Base-by-base conservation (phyloP, 2,797 vertebrate genomes). In the Chelon auratus region DNA sequence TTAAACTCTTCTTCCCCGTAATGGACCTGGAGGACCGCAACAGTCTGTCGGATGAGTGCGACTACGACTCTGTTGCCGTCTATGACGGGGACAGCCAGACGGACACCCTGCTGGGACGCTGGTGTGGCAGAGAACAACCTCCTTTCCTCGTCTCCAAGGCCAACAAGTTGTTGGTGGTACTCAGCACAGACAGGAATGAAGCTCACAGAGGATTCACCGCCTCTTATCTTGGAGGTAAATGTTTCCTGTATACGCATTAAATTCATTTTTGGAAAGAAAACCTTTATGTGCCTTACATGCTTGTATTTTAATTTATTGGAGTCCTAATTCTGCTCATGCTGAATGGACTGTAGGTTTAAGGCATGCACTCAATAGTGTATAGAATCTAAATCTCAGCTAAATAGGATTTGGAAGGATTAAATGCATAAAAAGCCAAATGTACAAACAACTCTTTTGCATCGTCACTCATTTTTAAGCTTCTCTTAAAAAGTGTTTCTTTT, bases 11-110 rank as follows among this genome's bases (percentile, higher is more conserved):
- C 84, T 96, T 99, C 88, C 92, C 94, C 2, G 78, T 95, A 72
- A 89, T 99, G 93, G 97, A 97, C 55, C 84, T 99, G 75, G 97
- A 99, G 71, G 96, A 93, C n/a, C 93, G 93, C 76, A 98, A 95
- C 93, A 96, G 95, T 77, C 90, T 99, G 83, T 96, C 95, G 0
- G 91, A 93, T 0, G 45, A 89, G 81, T 99, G 98, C 0, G 97
- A 98, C 88, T 99, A 97, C 0, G 98, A 99, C 92, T 95, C 91
- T 0, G 85, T 99, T 68, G 78, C 95, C 0, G 96, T 96, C 55
- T 96, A 97, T 0, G 97, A 99, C 0, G 97, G 97, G 1, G 88
- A 89, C 69, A 93, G 92, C 0, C 95, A 97, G 92, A 82, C 86
- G 0, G 94, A 96, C 0, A 42, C 91, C 11, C 81, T 95, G 84